Evolutionary conservation across 2,888 invertebrate species (phyloP).

Genomic region (Diplolepis rosae): DNA sequence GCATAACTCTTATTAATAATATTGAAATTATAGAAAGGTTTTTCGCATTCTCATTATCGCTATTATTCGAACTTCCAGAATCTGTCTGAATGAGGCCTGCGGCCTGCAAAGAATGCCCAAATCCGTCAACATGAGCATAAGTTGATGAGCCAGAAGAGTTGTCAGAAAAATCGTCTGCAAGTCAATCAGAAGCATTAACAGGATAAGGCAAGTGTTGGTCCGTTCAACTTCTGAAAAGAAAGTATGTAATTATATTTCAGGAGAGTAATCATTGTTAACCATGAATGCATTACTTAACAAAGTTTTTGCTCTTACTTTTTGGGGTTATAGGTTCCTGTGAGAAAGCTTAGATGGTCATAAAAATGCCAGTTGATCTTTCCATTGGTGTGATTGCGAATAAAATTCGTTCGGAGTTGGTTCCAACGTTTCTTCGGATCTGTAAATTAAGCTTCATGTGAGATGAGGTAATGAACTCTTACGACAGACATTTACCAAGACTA

Average conservation of each 20-base stretch:
- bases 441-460: not conserved
- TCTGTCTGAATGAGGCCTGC: not conserved
- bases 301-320: not conserved
- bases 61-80: not conserved
- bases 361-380: not conserved
- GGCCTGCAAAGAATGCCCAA: not conserved
- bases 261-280: not conserved
- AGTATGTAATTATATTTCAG: not conserved
- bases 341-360: not conserved
- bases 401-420: not conserved
- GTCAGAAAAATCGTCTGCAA: not conserved
- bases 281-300: not conserved
- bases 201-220: not conserved
- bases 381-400: not conserved
- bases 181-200: not conserved
- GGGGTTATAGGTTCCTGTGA: not conserved
- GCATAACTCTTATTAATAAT: not conserved
- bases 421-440: not conserved
- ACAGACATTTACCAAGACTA: no score
- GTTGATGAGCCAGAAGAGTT: not conserved
- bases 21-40: not conserved
- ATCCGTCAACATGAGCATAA: not conserved
- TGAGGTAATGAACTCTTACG: not conserved
- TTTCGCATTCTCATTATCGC: not conserved
- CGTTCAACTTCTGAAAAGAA: not conserved